Evolutionary conservation across 2,888 invertebrate species (phyloP), one percentile per base, ranked within the genome.

Genomic region (Bedellia somnulentella): DNA sequence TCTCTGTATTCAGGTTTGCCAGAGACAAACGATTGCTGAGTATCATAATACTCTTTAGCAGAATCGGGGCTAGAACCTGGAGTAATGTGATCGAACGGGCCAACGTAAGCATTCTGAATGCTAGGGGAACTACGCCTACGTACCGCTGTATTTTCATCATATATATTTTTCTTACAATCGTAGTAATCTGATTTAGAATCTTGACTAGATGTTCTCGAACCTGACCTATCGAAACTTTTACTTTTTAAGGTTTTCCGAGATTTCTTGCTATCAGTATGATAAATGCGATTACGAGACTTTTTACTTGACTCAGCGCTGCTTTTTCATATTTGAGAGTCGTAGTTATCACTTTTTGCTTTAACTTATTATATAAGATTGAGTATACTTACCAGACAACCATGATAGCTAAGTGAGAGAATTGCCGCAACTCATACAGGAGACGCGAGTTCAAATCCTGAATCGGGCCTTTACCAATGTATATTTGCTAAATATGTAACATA

Each of bases 161-260:
- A 75, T 25, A 64, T 45, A 40, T 59, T 66, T 46, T 70, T 77
- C 57, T 83, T 84, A 14, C 82, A 79, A 42, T 85, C 85, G 44
- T 81, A 85, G 47, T 83, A 82, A 52, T 86, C 86, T 24, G 84
- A 85, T 46, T 82, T 84, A n/a, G 85, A 86, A 48, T 85, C 86
- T 41, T 83, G 79, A 46, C 85, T 86, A 0, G 86, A 86, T 1
- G 84, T 83, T 28, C 85, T 68, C 1, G 85, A 76, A 4, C 77
- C 78, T 1, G 81, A 82, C 27, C 73, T 68, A 35, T 80, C 79
- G 0, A 81, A 81, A 32, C 79, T 80, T 44, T 81, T 82, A 45
- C 81, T 82, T 44, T 82, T 82, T 5, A 80, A 64, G 13, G 81
- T 82, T 42, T 82, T 82, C 16, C 82, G 70, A 3, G 82, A 82